phyloP scores from a whole-genome alignment of 2,888 invertebrate genomes.

The Orthosia incerta region DNA sequence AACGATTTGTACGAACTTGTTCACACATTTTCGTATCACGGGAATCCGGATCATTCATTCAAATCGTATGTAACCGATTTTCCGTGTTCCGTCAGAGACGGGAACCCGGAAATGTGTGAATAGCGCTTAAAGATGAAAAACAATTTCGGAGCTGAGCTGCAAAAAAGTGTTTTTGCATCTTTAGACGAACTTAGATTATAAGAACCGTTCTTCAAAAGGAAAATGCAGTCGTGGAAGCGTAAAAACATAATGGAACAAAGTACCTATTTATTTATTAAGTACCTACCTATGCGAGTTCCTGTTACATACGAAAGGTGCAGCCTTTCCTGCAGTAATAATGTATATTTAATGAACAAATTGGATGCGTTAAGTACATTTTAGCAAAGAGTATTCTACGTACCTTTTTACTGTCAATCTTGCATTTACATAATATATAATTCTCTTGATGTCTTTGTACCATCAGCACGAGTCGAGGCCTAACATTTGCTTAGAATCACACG shows the following conservation, averaged over 20 bases:
- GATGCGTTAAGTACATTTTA: neutral
- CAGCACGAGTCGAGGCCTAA: neutral
- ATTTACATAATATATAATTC: slow-evolving; percentile 5
- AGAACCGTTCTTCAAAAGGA: neutral
- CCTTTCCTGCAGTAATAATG: neutral
- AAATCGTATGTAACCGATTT: no score
- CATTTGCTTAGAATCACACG: slow-evolving; percentile 8
- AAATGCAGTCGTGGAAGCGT: slow-evolving; percentile 4
- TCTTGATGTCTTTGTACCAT: neutral
- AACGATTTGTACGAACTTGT: no score
- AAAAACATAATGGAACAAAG: slow-evolving; percentile 1
- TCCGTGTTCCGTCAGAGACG: no score
- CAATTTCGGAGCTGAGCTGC: neutral
- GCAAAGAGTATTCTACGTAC: neutral
- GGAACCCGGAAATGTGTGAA: no score
- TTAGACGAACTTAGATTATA: slow-evolving; percentile 18
- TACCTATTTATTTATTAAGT: no score
- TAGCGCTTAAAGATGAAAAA: no score
- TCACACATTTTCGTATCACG: no score
- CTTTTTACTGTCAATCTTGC: neutral
- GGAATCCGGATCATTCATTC: no score
- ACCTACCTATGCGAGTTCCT: no score
- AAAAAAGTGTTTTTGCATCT: neutral
- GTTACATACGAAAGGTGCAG: no score
- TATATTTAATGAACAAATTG: neutral